These are phyloP conservation scores for Plagodis pulveraria DNA, from an alignment of 2,888 invertebrate species.

Conservation along the genomic window DNA sequence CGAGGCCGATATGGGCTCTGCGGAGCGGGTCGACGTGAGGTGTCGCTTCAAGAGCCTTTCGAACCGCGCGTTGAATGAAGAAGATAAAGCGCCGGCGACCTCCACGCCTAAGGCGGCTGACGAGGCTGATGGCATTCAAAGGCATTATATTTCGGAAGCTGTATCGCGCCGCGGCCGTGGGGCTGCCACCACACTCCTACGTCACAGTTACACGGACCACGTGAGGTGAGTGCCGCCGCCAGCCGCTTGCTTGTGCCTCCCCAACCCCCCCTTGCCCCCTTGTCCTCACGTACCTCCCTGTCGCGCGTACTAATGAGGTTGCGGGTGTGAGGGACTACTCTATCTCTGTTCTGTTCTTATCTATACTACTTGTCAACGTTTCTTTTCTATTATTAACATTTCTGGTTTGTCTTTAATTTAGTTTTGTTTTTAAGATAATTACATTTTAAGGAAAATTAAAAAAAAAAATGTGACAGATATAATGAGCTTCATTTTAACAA, in stretches of 20 bases:
- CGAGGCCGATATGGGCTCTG: constrained; percentile 51
- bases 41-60: constrained; percentile 61
- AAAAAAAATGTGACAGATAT: no score
- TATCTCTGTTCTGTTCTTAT: constrained; percentile 33
- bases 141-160: constrained; percentile 6
- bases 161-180: constrained; percentile 38
- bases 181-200: constrained; percentile 32
- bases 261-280: constrained; percentile 6
- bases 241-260: constrained; percentile 39
- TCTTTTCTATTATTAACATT: constrained; percentile 28
- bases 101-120: constrained; percentile 68
- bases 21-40: constrained; percentile 62
- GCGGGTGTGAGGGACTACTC: constrained; percentile 38
- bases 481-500: no score
- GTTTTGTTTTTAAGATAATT: constrained; percentile 23
- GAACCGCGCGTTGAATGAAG: constrained; percentile 54
- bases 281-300: constrained; percentile 24
- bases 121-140: constrained; percentile 26
- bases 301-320: constrained; percentile 48
- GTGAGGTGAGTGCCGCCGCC: constrained; percentile 62
- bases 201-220: constrained; percentile 71
- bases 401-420: constrained; percentile 12
- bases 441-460: no score
- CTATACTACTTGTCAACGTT: constrained; percentile 25
- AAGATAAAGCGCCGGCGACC: constrained; percentile 43